A percentile compares a stretch with the other conserved stretches of the same genome.
phyloP scores from a whole-genome alignment of 2,888 invertebrate species.

The Pseudoips prasinana region DNA sequence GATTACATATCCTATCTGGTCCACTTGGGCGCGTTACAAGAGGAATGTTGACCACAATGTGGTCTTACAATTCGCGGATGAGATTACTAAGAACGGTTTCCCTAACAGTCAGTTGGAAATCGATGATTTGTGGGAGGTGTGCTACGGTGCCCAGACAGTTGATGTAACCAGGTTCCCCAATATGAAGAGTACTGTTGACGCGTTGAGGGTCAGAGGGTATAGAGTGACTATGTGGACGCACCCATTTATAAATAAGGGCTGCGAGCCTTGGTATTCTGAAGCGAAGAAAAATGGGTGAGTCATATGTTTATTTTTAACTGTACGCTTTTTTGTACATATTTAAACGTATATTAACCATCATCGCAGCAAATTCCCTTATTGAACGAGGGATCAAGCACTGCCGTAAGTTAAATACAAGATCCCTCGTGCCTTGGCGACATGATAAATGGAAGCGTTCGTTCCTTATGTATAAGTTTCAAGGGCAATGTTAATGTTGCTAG shows the following conservation, averaged over 20 bases:
- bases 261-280: conserved; percentile 75
- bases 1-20: conserved; percentile 84
- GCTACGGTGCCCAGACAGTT: conserved; percentile 83
- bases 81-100: conserved; percentile 74
- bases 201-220: conserved; percentile 69
- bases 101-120: conserved; percentile 83
- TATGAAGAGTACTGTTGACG: conserved; percentile 69
- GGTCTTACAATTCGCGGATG: conserved; percentile 74
- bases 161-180: conserved; percentile 77
- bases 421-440: too few relatives aligned
- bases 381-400: too few relatives aligned
- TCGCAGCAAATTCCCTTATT: too few relatives aligned
- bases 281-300: conserved; percentile 68
- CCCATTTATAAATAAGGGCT: conserved; percentile 83
- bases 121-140: conserved; percentile 85
- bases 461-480: too few relatives aligned
- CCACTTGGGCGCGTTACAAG: conserved; percentile 84
- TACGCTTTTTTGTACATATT: too few relatives aligned
- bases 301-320: too few relatives aligned
- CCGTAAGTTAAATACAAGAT: too few relatives aligned
- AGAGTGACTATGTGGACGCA: conserved; percentile 84
- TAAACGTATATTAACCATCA: too few relatives aligned
- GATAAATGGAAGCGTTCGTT: too few relatives aligned
- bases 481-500: too few relatives aligned
- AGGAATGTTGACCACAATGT: conserved; percentile 72